Base-by-base conservation (phyloP, 2,113 vertebrate species). In the Synchiropus splendidus region DNA sequence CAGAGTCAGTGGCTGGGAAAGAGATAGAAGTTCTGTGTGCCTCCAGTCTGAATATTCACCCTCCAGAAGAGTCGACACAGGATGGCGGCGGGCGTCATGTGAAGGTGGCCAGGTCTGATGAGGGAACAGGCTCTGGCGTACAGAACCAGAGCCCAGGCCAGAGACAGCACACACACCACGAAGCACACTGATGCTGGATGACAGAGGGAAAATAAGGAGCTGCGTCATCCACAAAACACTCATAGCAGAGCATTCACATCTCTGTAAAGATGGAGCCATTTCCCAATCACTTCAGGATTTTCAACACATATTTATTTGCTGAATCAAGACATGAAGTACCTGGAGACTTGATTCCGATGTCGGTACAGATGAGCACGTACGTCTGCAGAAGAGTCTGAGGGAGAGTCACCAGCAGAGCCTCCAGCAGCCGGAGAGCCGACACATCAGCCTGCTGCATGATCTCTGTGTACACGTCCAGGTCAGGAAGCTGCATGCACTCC, bases 11-110 rank as follows among this genome's bases (percentile, higher is more conserved):
- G 36, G 9, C 13, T 10, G 2, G 17, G 38, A 8, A 27, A 10
- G 21, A 40, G 6, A 40, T 16, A 21, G 15, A 33, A 2, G 17
- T 12, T 12, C 13, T 15, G 4, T 18, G 18, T 37, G 36, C 36
- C 36, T 15, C 18, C 10, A 10, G 15, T 18, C 11, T 34, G 2
- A 73, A 79, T 83, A 45, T 86, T 75, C 10, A 69, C 87, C 77
- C 90, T 82, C 90, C 90, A 91, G 32, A 92, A 74, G 44, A 90
- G 82, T 67, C 89, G 87, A 74, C 88, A 91, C 51, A 90, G 57
- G 17, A 91, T 60, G 48, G 89, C 80, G 0, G 73, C 36, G 0
- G 87, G 85, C 0, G 82, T 86, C 9, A 73, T 71, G 6, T 72
- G 66, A 6, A 80, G 58, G 51, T 82, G 86, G 1, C 88, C 82